Evolutionary conservation across 2,797 vertebrate species (phyloP), one percentile per base, ranked within the genome.

Genomic region (Picus viridis): DNA sequence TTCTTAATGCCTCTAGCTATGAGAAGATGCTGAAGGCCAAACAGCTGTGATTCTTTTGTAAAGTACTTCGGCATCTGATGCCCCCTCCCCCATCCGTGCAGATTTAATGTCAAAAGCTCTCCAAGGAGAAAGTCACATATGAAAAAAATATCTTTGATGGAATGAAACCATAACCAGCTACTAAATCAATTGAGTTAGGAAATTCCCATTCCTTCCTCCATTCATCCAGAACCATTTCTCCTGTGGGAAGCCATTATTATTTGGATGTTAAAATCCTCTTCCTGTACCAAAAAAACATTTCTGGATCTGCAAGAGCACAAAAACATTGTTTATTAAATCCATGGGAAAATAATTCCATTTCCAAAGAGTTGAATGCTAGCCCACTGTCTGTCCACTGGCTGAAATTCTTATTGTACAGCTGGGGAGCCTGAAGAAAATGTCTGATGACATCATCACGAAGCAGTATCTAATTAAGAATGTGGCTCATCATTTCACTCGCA

Each of bases 11-110:
- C 88, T 93, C 91, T 95, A 98, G 96, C 97, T 96, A 92, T 95
- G 94, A 98, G 97, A 97, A 94, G 96, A 97, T 96, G 96, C 96
- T 97, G 92, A 95, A 97, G 97, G 98, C 98, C 95, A 97, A 98
- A 98, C 98, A 99, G 98, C 98, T 99, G 98, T 97, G 98, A 97
- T 91, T 96, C 89, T 97, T 96, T 91, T 94, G 89, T 93, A 94
- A 97, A 97, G 94, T 94, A 95, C 96, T 98, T 96, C 96, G 97
- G 97, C 97, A 97, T 97, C 94, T 71, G 87, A 97, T 98, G 96
- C 95, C 96, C 91, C 96, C 90, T 91, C 93, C 83, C 72, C 95
- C 88, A 83, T 78, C 63, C 47, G 76, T 63, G 47, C 64, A 91
- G 78, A 69, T 64, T 94, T 87, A 91, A 78, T 14, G 86, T 92